Percentiles rank a stretch among this genome's conserved stretches.
Evolutionary conservation across 1,140 invertebrate genomes (phyloP).

Genomic region (Palaemon carinicauda): DNA sequence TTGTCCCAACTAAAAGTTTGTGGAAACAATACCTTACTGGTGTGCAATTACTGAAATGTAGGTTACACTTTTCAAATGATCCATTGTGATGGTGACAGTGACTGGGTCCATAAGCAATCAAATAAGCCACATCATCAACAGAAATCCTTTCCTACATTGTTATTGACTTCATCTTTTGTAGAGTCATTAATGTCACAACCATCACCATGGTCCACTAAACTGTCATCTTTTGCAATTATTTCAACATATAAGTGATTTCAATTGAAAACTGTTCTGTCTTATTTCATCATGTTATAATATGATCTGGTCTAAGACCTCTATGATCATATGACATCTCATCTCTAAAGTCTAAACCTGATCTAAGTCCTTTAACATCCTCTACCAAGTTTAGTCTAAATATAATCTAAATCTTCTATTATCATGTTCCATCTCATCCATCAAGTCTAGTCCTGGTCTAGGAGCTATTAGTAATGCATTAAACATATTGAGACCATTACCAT

Average conservation of each 20-base stretch:
- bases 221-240: slow-evolving; percentile 21
- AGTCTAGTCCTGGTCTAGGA: too few species aligned
- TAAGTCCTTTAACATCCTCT: too few species aligned
- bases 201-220: slow-evolving; percentile 7
- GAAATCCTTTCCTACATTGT: slow-evolving; percentile 14
- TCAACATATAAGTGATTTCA: slow-evolving; percentile 23
- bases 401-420: too few species aligned
- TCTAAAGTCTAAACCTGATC: too few species aligned
- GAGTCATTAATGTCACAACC: slow-evolving; percentile 10
- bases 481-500: too few species aligned
- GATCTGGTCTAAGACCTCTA: too few species aligned
- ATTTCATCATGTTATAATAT: too few species aligned
- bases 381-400: too few species aligned
- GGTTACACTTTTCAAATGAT: slow-evolving; percentile 56
- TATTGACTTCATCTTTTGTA: background rate
- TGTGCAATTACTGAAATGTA: slow-evolving; percentile 59
- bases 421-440: too few species aligned
- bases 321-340: too few species aligned
- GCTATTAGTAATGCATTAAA: too few species aligned
- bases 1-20: slow-evolving; percentile 53
- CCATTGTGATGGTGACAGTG: slow-evolving; percentile 55
- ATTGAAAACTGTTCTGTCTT: too few species aligned
- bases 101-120: slow-evolving; percentile 53
- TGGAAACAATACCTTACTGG: slow-evolving; percentile 55
- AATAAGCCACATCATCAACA: slow-evolving; percentile 54